Evolutionary conservation across 2,888 invertebrate genomes (phyloP).

Genomic region (Eupithecia subumbrata): DNA sequence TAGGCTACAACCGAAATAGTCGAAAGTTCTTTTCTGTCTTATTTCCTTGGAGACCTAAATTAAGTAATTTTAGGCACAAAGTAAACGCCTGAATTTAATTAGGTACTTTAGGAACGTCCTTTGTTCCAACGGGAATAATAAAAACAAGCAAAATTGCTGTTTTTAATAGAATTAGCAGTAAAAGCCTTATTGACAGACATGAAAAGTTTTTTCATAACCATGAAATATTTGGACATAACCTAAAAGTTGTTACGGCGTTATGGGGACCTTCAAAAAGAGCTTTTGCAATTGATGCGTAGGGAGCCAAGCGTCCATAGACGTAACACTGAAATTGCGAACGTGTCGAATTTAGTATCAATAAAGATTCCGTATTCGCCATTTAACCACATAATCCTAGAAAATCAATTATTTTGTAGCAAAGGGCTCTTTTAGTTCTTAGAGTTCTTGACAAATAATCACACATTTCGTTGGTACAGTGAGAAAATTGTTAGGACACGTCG

Average conservation of each 20-base stretch:
- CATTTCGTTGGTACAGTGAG: conserved; percentile 38
- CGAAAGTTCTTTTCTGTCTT: not conserved
- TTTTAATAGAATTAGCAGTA: conserved; percentile 35
- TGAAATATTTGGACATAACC: conserved; percentile 22
- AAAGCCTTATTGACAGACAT: conserved; percentile 32
- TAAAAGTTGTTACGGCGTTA: conserved; percentile 6
- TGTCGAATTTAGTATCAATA: not conserved
- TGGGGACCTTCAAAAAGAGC: conserved; percentile 12
- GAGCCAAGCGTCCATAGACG: not conserved
- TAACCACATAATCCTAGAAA: not conserved
- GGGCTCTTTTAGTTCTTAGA: conserved; percentile 1
- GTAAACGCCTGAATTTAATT: conserved; percentile 26
- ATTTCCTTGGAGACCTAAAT: conserved; percentile 26
- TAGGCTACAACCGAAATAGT: not conserved
- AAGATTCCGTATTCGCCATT: not conserved
- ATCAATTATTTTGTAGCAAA: not conserved
- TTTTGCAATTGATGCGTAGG: conserved; percentile 1
- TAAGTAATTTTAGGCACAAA: conserved; percentile 25
- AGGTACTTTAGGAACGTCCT: conserved; percentile 22
- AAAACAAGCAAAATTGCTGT: conserved; percentile 25
- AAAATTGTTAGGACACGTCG: conserved; percentile 53
- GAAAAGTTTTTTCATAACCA: conserved; percentile 34
- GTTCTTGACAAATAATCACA: conserved; percentile 11
- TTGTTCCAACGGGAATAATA: conserved; percentile 27
- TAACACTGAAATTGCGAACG: not conserved